Percentiles rank a stretch among this genome's conserved stretches.
These are phyloP conservation scores for Archilochus colubris DNA, from an alignment of 2,113 vertebrate species.

Conservation along the genomic window DNA sequence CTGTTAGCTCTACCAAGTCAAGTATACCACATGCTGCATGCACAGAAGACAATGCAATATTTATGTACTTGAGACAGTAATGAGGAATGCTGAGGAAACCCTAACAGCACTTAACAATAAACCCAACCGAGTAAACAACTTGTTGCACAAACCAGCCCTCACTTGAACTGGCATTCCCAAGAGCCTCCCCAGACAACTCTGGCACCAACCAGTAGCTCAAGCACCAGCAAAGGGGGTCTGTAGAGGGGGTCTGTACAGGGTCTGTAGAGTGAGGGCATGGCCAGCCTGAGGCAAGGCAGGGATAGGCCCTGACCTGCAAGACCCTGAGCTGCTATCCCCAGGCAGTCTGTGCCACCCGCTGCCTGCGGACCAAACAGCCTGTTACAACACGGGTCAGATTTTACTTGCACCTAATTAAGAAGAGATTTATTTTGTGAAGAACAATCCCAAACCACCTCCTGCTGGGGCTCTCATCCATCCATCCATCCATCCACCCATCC, in stretches of 20 bases:
- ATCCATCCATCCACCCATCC: too few relatives aligned
- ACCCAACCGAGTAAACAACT: too few relatives aligned
- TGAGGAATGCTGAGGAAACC: not conserved
- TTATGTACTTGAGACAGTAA: fast-evolving
- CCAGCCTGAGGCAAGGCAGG: fast-evolving
- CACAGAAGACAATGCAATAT: fast-evolving
- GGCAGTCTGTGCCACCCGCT: fast-evolving
- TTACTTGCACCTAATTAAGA: fast-evolving
- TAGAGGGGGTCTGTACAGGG: too few relatives aligned
- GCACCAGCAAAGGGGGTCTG: too few relatives aligned
- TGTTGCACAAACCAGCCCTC: fast-evolving
- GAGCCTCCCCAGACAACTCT: fast-evolving
- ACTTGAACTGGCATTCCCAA: fast-evolving
- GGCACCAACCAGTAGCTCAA: fast-evolving
- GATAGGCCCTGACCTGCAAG: fast-evolving
- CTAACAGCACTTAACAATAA: fast-evolving
- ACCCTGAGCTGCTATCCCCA: too few relatives aligned
- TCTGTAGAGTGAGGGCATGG: fast-evolving
- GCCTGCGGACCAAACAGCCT: fast-evolving
- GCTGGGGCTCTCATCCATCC: too few relatives aligned
- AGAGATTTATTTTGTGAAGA: fast-evolving
- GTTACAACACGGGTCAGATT: fast-evolving
- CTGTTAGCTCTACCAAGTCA: fast-evolving
- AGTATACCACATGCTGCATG: fast-evolving
- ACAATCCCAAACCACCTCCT: too few relatives aligned